Evolutionary conservation across 2,888 invertebrate genomes (phyloP), one percentile per base, ranked within the genome.

Genomic region (Pyrrhia umbra): DNA sequence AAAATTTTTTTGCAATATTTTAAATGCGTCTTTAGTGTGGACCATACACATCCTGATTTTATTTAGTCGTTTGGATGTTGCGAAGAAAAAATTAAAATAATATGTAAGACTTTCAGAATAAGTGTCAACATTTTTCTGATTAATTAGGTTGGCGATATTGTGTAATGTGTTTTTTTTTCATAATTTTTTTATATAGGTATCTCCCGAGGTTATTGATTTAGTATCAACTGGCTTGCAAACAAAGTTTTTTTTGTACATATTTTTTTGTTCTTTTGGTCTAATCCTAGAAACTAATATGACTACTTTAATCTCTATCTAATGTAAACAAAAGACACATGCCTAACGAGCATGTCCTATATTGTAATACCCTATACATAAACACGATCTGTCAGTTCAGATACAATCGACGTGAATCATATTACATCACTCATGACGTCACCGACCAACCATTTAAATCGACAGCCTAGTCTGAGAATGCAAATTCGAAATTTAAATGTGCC

Each of bases 371-470:
- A 73, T 71, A 75, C 60, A 76, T 75, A 80, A 70, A 77, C 77
- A 79, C 62, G 77, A 79, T 61, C 74, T 77, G 75, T 77, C 80
- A 75, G 74, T 72, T 68, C 52, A 70, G 80, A 84, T 82, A 80
- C 70, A 68, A 82, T 77, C 79, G 73, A 70, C 72, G 79, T 79
- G 80, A 85, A 84, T 85, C 84, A 83, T 85, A 92, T 93, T 92
- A 88, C 92, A 90, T 93, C 92, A 93, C 80, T 87, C 87, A 46
- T 92, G 92, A 93, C 93, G 93, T 92, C 91, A 93, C 68, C 66
- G 75, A 72, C 68, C 65, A 87, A 86, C 85, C 82, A 89, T 88
- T 88, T 84, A 84, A 82, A 87, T 88, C 84, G 85, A 85, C 87
- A 87, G 86, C 84, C 83, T 84, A 86, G 83, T 84, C 82, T 84